A percentile compares a stretch with the other conserved stretches of the same genome.
Evolutionary conservation across 2,888 invertebrate genomes (phyloP).

Genomic region (Iselma pallidipennis): DNA sequence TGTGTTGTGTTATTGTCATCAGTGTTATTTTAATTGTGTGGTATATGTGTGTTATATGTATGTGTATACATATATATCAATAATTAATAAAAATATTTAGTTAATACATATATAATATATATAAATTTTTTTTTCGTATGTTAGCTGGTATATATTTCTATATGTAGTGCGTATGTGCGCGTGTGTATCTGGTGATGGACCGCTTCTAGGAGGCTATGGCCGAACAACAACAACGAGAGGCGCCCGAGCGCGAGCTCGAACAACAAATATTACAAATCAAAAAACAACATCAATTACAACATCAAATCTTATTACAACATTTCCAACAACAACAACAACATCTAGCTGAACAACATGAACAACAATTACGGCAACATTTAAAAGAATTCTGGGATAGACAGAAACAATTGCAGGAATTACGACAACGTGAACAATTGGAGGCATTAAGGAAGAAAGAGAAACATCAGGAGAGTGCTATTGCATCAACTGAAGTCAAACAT

Average conservation of each 20-base stretch:
- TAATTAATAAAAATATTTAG: not conserved
- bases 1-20: not conserved
- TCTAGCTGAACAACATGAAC: conserved; percentile 87
- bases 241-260: conserved; percentile 56
- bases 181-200: conserved; percentile 36
- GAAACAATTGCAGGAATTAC: conserved; percentile 73
- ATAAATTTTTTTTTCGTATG: not conserved
- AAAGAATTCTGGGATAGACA: conserved; percentile 93
- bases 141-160: not conserved
- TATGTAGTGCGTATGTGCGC: conserved; percentile 21
- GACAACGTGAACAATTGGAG: conserved; percentile 82
- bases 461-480: conserved; percentile 93
- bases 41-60: not conserved
- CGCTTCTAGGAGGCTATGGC: conserved; percentile 47
- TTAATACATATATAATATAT: not conserved
- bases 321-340: conserved; percentile 92
- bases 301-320: conserved; percentile 87
- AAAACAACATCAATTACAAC: conserved; percentile 91
- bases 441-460: conserved; percentile 91
- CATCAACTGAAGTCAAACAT: conserved; percentile 95
- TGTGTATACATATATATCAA: not conserved
- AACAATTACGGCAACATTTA: conserved; percentile 85
- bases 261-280: conserved; percentile 74
- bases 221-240: conserved; percentile 52
- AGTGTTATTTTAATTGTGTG: not conserved